Evolutionary conservation across 2,888 invertebrate genomes (phyloP).

Genomic region (Neocrepidodera transversa): DNA sequence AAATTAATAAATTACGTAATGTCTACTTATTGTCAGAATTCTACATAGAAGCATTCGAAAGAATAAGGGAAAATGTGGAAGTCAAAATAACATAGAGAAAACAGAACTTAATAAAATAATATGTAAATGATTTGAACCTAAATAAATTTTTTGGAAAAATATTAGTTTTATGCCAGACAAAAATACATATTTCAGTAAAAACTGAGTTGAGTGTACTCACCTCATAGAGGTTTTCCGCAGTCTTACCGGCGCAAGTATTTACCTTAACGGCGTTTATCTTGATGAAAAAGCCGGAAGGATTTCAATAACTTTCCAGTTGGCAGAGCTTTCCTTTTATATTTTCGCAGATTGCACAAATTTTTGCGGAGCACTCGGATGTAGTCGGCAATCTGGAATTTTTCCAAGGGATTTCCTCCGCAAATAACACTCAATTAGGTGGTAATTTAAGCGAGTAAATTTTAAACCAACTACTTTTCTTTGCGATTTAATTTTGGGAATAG

Average conservation of each 20-base stretch:
- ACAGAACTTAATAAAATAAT: too few species aligned
- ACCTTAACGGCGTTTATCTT: conserved; percentile 13
- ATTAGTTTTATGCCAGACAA: too few species aligned
- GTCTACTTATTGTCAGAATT: too few species aligned
- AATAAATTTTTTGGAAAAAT: too few species aligned
- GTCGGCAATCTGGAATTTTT: conserved; percentile 5
- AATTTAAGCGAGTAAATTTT: background rate
- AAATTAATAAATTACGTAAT: too few species aligned
- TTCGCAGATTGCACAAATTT: conserved; percentile 10
- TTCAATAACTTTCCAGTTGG: conserved; percentile 16
- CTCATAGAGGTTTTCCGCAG: background rate
- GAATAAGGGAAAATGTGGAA: too few species aligned
- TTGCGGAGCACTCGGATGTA: conserved; percentile 2
- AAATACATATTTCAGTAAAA: too few species aligned
- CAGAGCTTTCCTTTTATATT: conserved; percentile 14
- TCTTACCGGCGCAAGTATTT: conserved; percentile 5
- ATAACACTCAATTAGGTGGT: conserved; percentile 2
- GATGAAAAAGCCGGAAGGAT: conserved; percentile 16
- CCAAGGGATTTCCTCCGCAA: background rate
- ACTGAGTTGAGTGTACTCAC: too few species aligned
- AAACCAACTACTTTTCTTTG: background rate
- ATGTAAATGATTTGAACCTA: too few species aligned
- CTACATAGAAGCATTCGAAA: too few species aligned
- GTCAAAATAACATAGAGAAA: too few species aligned
- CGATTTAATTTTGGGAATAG: background rate